phyloP scores from a whole-genome alignment of 2,888 invertebrate genomes.

The Pristionchus entomophagus region DNA sequence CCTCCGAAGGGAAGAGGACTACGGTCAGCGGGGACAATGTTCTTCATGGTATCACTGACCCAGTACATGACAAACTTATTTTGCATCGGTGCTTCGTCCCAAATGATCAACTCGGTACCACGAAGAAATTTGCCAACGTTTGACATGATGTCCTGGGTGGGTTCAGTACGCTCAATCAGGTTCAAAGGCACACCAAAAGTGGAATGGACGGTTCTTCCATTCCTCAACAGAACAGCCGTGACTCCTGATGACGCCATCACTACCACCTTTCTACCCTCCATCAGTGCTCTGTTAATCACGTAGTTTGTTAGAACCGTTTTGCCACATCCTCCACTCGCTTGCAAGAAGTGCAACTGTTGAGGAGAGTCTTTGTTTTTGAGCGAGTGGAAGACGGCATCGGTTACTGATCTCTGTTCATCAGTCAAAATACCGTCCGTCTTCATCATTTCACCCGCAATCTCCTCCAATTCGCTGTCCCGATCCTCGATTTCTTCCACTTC shows the following conservation, averaged over 20 bases:
- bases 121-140: background rate
- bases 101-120: conserved; percentile 9
- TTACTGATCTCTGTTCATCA: background rate
- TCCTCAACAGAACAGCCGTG: conserved; percentile 45
- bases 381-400: background rate
- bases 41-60: background rate
- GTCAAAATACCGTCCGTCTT: background rate
- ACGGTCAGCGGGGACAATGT: background rate
- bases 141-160: background rate
- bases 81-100: conserved; percentile 42
- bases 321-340: conserved; percentile 48
- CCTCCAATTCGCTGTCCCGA: background rate
- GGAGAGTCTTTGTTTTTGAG: background rate
- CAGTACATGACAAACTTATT: conserved; percentile 14
- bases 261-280: conserved; percentile 8
- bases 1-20: background rate
- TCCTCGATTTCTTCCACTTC: background rate
- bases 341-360: conserved; percentile 22
- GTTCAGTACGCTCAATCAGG: background rate
- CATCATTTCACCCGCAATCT: background rate
- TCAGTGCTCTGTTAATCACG: background rate
- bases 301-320: conserved; percentile 46
- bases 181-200: conserved; percentile 13
- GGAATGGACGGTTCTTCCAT: conserved; percentile 28
- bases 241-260: conserved; percentile 45